Conservation (phyloP, 2,888 invertebrate species). For the Drosophila incognita region DNA sequence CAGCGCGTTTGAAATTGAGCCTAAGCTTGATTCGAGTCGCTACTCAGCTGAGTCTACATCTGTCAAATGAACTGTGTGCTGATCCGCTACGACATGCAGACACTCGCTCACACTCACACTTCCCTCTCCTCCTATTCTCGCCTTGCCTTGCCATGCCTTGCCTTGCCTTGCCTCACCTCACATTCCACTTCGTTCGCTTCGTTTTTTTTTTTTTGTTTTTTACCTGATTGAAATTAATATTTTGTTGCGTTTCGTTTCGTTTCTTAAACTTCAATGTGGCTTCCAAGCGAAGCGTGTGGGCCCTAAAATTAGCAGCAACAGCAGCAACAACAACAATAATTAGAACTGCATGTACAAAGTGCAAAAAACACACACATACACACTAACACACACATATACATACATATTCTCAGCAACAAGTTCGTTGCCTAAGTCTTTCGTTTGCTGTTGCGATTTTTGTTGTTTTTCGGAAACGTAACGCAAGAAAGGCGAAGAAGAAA, state of each 20-base stretch:
- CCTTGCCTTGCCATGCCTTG: background rate
- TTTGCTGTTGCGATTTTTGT: constrained; percentile 17
- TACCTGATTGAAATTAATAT: constrained; percentile 75
- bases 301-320: constrained; percentile 23
- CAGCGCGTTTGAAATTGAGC: constrained; percentile 75
- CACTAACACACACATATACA: background rate
- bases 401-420: constrained; percentile 40
- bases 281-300: constrained; percentile 68
- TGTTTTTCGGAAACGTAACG: constrained; percentile 39
- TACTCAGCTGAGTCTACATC: constrained; percentile 39
- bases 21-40: constrained; percentile 58
- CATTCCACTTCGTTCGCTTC: constrained; percentile 8
- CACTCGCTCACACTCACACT: constrained; percentile 62
- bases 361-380: constrained; percentile 12
- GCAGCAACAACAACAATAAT: constrained; percentile 15
- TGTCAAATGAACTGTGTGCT: constrained; percentile 72
- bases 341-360: constrained; percentile 35
- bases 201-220: constrained; percentile 11
- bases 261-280: constrained; percentile 54
- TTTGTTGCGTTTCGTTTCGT: constrained; percentile 62
- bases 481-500: constrained; percentile 17
- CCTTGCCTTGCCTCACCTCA: background rate
- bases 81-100: constrained; percentile 63
- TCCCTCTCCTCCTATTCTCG: constrained; percentile 29
- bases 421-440: constrained; percentile 80